Base-by-base conservation (phyloP, 2,888 invertebrate genomes). In the Ypsolopha scabrella region DNA sequence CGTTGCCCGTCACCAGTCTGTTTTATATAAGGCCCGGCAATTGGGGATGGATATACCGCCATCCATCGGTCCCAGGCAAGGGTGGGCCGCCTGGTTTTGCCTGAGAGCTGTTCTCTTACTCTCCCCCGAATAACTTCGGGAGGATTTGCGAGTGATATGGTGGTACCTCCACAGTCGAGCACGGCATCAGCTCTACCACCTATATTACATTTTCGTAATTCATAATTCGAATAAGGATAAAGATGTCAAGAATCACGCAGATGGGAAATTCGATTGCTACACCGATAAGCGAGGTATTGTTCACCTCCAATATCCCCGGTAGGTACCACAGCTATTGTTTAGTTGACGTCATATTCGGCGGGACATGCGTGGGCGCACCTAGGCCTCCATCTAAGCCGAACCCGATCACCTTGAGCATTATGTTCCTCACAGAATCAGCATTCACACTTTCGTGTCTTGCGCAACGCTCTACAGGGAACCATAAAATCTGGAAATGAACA, bases 351-450 rank as follows among this genome's bases (percentile, higher is more conserved):
- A 70, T 56, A 47, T 52, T 46, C 45, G 8, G 68, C 65, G 70
- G 68, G 68, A 62, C 65, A 64, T 59, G 75, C 78, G 82, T 80
- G 79, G 80, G 82, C 74, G 80, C 79, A 64, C 63, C 67, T 61
- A 61, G 63, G 67, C 48, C 41, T 48, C 14, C 24, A 38, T 50
- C 37, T n/a, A 43, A 24, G 24, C 38, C 41, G 43, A 41, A 43
- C 14, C 65, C 60, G 82, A 65, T 83, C 79, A 77, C 83, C 82
- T 82, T 83, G 83, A 76, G 67, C 69, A 64, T 67, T 71, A 68
- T 70, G 65, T 70, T 73, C 14, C 36, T 48, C 38, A 10, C 59
- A 55, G 46, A 10, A 57, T 48, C 45, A 58, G 8, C n/a, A 13
- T 7, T 43, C 11, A 43, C 13, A 7, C 11, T 43, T 7, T 7